Evolutionary conservation across 2,888 invertebrate genomes (phyloP).

Genomic region (Lissocephala sabroskyi): DNA sequence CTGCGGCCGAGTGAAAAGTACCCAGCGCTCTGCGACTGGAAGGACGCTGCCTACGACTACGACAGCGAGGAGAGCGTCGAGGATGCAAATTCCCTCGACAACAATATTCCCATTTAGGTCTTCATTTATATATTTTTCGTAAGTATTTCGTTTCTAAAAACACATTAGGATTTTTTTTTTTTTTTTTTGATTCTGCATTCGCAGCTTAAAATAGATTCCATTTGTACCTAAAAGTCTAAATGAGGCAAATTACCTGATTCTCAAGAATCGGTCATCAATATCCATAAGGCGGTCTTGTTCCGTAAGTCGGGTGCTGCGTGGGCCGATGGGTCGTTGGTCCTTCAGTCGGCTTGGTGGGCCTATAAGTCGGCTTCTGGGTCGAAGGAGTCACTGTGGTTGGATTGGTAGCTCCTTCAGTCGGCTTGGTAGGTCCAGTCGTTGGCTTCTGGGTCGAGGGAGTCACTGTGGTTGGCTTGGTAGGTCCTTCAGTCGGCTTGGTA

Average conservation of each 20-base stretch:
- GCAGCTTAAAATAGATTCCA: not conserved
- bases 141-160: no score
- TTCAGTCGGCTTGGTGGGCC: not conserved
- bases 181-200: not conserved
- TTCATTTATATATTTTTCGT: no score
- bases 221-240: not conserved
- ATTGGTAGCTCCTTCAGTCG: not conserved
- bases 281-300: no score
- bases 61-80: constrained; percentile 53
- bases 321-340: not conserved
- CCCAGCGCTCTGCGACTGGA: constrained; percentile 66
- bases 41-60: constrained; percentile 43
- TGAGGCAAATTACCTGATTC: no score
- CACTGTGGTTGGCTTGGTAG: not conserved
- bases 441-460: not conserved
- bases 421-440: not conserved
- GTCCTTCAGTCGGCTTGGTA: constrained; percentile 3
- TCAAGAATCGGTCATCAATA: no score
- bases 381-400: not conserved
- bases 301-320: no score
- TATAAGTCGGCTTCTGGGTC: no score
- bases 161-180: not conserved
- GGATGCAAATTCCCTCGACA: constrained; percentile 45
- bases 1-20: constrained; percentile 54
- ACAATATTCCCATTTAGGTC: constrained; percentile 25